A percentile compares a stretch with the other conserved stretches of the same genome.
phyloP scores from a whole-genome alignment of 2,888 invertebrate genomes.

The Sabatieria punctata region DNA sequence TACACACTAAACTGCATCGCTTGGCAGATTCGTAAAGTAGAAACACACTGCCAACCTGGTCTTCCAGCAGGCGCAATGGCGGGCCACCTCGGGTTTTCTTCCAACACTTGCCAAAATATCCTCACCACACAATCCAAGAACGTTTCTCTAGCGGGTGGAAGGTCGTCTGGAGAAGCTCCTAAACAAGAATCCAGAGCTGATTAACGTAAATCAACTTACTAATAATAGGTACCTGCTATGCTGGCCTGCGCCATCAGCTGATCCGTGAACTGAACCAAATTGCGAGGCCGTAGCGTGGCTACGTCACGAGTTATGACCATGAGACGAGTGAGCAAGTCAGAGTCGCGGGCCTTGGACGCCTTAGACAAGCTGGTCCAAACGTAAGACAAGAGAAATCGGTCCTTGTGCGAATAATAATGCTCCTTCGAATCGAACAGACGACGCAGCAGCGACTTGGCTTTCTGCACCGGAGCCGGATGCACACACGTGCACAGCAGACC shows the following conservation, averaged over 20 bases:
- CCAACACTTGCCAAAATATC: too few relatives aligned
- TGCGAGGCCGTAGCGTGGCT: constrained; percentile 62
- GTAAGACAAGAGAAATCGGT: constrained; percentile 6
- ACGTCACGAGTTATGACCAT: constrained; percentile 66
- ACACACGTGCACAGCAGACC: constrained; percentile 51
- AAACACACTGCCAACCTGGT: too few relatives aligned
- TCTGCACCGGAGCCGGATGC: constrained; percentile 52
- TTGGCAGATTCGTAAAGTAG: too few relatives aligned
- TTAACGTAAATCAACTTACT: background rate
- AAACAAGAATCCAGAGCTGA: background rate
- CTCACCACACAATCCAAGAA: too few relatives aligned
- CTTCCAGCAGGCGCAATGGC: too few relatives aligned
- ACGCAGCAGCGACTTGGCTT: constrained; percentile 63
- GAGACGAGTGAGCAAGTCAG: constrained; percentile 72
- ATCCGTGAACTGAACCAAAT: constrained; percentile 51
- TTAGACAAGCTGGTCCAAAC: constrained; percentile 11
- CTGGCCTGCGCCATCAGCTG: constrained; percentile 8
- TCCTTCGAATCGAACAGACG: constrained; percentile 55
- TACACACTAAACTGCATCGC: too few relatives aligned
- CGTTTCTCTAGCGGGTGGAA: too few relatives aligned
- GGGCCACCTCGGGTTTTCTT: too few relatives aligned
- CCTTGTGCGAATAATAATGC: constrained; percentile 64
- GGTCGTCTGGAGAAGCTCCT: background rate
- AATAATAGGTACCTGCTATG: background rate
- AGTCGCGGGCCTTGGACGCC: constrained; percentile 54